A percentile compares a stretch with the other conserved stretches of the same genome.
Conservation (phyloP, 1,140 invertebrate species). For the Macrostomum lignano region DNA sequence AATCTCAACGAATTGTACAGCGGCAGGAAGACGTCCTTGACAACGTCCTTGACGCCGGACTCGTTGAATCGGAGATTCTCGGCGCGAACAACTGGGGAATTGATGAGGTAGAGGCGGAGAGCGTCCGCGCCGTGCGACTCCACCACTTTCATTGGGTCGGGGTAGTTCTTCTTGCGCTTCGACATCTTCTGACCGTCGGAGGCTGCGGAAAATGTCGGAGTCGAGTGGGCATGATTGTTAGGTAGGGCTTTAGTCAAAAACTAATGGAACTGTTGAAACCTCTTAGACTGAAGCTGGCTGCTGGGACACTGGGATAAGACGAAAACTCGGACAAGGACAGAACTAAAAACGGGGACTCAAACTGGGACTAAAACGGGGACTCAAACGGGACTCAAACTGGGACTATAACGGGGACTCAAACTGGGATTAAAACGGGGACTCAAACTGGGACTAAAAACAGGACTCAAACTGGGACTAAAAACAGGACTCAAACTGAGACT, state of each 20-base stretch:
- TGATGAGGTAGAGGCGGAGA: slow-evolving; percentile 71
- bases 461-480: too few relatives aligned
- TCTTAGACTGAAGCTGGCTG: background rate
- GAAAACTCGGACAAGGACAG: background rate
- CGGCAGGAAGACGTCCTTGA: slow-evolving; percentile 88
- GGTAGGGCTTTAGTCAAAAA: background rate
- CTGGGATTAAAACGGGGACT: too few relatives aligned
- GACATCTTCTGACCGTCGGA: slow-evolving; percentile 96
- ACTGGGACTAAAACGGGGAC: background rate
- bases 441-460: too few relatives aligned
- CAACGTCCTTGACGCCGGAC: slow-evolving; percentile 70
- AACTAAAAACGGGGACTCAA: background rate
- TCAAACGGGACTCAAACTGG: slow-evolving; percentile 28
- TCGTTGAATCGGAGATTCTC: slow-evolving; percentile 88
- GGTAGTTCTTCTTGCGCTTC: slow-evolving; percentile 96
- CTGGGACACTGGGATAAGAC: background rate
- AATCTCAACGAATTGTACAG: slow-evolving; percentile 97
- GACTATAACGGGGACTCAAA: too few relatives aligned
- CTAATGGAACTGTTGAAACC: background rate
- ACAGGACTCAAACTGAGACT: too few relatives aligned
- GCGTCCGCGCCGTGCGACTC: slow-evolving; percentile 86
- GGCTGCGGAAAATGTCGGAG: background rate
- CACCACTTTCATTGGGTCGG: slow-evolving; percentile 68
- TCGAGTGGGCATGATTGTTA: background rate
- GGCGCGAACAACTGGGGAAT: slow-evolving; percentile 82